Evolutionary conservation across 2,888 invertebrate species (phyloP).

Genomic region (Dynastes maya): DNA sequence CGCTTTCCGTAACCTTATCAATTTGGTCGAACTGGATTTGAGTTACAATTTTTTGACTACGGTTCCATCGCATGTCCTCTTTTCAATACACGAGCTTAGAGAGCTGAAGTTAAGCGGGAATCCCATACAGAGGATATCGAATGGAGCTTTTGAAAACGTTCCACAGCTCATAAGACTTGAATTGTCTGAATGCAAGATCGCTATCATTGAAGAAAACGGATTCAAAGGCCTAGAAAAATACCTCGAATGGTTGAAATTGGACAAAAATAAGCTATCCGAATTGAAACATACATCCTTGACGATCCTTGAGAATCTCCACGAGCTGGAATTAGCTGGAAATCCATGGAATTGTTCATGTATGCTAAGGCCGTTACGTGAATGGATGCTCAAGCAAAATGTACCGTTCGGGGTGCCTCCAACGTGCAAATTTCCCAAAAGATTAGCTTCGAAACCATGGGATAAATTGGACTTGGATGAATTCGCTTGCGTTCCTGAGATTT

Average conservation of each 20-base stretch:
- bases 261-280: constrained; percentile 81
- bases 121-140: constrained; percentile 80
- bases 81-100: constrained; percentile 81
- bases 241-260: constrained; percentile 84
- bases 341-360: constrained; percentile 89
- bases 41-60: constrained; percentile 80
- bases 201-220: constrained; percentile 79
- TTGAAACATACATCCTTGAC: constrained; percentile 80
- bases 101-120: constrained; percentile 84
- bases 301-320: constrained; percentile 80
- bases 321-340: constrained; percentile 84
- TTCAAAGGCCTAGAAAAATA: constrained; percentile 82
- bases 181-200: constrained; percentile 81
- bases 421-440: constrained; percentile 78
- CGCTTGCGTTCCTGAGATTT: constrained; percentile 83
- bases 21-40: constrained; percentile 86
- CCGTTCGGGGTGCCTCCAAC: constrained; percentile 82
- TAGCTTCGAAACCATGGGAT: constrained; percentile 82
- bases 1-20: constrained; percentile 85
- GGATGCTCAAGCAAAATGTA: constrained; percentile 86
- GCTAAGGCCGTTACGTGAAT: constrained; percentile 81
- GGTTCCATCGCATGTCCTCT: constrained; percentile 83
- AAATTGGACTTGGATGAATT: constrained; percentile 85
- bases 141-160: constrained; percentile 79
- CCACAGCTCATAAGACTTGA: constrained; percentile 83